A percentile compares a stretch with the other conserved stretches of the same genome.
phyloP scores from a whole-genome alignment of 1,140 invertebrate genomes.

The Tetramorium alpestre region DNA sequence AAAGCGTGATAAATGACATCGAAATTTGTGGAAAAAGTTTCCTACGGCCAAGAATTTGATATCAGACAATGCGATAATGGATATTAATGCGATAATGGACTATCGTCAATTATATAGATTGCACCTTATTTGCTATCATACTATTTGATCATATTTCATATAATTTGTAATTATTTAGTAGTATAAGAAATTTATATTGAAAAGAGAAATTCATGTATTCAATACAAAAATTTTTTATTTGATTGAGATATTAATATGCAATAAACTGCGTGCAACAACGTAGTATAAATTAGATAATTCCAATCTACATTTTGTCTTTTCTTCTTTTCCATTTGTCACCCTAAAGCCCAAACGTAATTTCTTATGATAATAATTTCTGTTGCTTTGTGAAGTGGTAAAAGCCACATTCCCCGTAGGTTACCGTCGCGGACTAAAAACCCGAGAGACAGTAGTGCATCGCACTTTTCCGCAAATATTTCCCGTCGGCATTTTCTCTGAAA shows the following conservation, averaged over 20 bases:
- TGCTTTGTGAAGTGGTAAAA: constrained; percentile 34
- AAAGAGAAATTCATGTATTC: background rate
- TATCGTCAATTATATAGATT: background rate
- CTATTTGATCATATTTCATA: background rate
- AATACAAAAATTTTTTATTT: background rate
- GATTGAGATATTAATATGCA: background rate
- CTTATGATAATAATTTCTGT: constrained; percentile 48
- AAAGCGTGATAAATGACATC: background rate
- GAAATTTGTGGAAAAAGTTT: background rate
- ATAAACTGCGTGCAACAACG: background rate
- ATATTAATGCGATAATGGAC: background rate
- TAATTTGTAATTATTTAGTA: background rate
- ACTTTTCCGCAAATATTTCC: constrained; percentile 47
- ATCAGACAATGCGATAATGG: background rate
- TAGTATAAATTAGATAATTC: background rate
- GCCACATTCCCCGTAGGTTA: background rate
- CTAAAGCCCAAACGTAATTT: constrained; percentile 36
- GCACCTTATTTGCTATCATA: background rate
- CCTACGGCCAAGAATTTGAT: background rate
- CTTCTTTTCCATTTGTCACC: background rate
- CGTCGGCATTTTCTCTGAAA: constrained; percentile 29
- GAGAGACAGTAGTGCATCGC: constrained; percentile 27
- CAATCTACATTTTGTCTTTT: background rate
- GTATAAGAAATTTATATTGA: background rate
- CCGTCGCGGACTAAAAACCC: constrained; percentile 27